Base-by-base conservation (phyloP, 2,797 vertebrate genomes). In the Platalea minor region DNA sequence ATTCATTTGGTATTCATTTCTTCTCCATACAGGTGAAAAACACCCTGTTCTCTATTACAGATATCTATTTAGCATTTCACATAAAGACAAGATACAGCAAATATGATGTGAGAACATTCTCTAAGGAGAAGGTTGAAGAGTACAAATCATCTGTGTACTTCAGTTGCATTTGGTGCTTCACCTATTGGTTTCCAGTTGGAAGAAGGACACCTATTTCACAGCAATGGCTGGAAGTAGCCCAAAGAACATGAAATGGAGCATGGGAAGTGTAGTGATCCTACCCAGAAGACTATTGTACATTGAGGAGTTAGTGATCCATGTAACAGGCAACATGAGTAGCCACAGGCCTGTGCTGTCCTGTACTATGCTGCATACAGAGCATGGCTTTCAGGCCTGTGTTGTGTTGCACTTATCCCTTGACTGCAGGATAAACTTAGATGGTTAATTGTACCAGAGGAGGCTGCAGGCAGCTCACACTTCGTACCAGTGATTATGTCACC, bases 311-410 rank as follows among this genome's bases (percentile, higher is more conserved):
- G 21, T 18, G 63, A 60, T 13, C 28, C 45, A 25, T 3, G 1
- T 11, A 82, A 37, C 13, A 48, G 57, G 69, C 33, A 85, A 60
- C 15, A 9, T 3, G 26, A 89, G 39, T 7, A n/a, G 31, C 19
- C 70, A 72, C 41, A 50, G 33, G 18, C 28, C 45, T 39, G 48
- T 20, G 60, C 70, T 50, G 33, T 19, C 35, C 48, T 37, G 28
- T 7, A 26, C 53, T 8, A 19, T 39, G 5, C 3, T 43, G 65
- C 45, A 39, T 5, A 29, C 15, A 31, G 28, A 65, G 37, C 45
- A 10, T 0, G 0, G 46, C 64, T 37, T 79, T 73, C 11, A 4
- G n/a, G 54, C 5, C 46, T 57, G 21, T 4, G 2, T 9, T 50
- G 11, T 28, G 46, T 48, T 48, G 16, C 16, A 23, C 37, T 46